Percentiles rank a stretch among this genome's conserved stretches.
phyloP scores from a whole-genome alignment of 2,113 vertebrate genomes.

The Hemiprocne comata region DNA sequence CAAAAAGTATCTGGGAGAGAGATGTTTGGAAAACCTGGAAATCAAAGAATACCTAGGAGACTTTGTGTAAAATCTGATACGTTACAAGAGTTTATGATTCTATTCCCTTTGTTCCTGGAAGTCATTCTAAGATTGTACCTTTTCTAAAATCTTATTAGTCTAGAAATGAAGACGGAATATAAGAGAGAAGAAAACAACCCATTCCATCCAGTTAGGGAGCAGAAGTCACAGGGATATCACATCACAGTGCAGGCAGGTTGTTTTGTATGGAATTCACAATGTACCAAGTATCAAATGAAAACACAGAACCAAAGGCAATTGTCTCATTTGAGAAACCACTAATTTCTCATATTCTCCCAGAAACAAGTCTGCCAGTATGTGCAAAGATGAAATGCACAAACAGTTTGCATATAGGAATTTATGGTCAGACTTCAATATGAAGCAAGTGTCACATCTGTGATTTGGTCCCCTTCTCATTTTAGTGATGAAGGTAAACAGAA shows the following conservation, averaged over 20 bases:
- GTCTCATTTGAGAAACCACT: neutral
- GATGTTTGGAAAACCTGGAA: slow-evolving; percentile 55
- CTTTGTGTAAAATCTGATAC: neutral
- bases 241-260: neutral
- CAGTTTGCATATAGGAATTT: neutral
- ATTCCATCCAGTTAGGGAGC: neutral
- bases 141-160: neutral
- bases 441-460: neutral
- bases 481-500: neutral
- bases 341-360: neutral
- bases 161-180: neutral
- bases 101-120: too few species aligned
- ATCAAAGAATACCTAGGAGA: slow-evolving; percentile 54
- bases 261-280: neutral
- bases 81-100: neutral
- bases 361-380: neutral
- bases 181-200: neutral
- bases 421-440: neutral
- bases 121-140: neutral
- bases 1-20: slow-evolving; percentile 40
- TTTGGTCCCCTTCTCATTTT: neutral
- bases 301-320: neutral
- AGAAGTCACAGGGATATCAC: neutral
- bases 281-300: neutral
- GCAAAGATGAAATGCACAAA: neutral